Evolutionary conservation across 2,888 invertebrate genomes (phyloP), one percentile per base, ranked within the genome.

Genomic region (Plebejus melissa): DNA sequence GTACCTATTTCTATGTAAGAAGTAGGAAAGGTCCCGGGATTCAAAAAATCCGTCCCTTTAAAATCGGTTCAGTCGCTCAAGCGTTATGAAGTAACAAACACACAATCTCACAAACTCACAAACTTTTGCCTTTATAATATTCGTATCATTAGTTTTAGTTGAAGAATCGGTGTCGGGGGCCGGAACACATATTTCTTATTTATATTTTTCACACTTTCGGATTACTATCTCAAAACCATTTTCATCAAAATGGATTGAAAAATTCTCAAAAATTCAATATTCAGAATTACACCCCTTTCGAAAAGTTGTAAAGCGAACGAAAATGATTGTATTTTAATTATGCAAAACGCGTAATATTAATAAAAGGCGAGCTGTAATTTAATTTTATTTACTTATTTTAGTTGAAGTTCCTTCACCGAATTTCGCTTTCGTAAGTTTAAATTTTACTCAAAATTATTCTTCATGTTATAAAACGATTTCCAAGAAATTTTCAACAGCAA

Each of bases 401-500:
- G 9, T 57, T 58, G 57, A 69, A 75, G 75, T 75, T 75, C 57
- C 57, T 71, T 58, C 28, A 70, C 71, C 57, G n/a, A 71, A 58
- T 75, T 58, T 76, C 57, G 71, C 57, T 65, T 69, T 32, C 32
- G 74, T 74, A 65, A 77, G 46, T 70, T 76, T 74, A 74, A 77
- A 71, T 76, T n/a, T 71, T 71, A 69, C 76, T 50, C 75, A 77
- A 69, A 79, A 78, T 76, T 79, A 78, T 69, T 70, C 75, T 74
- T 77, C 74, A 76, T 79, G 77, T 70, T 79, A 77, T 76, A 75
- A 78, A 79, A 78, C 75, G 78, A 80, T 80, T 80, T 80, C 77
- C 78, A 79, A 81, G 79, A 80, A 81, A 81, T 79, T 81, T 80
- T 76, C 79, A 80, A 80, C 79, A 80, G 78, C 74, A 80, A 79